A percentile compares a stretch with the other conserved stretches of the same genome.
Conservation (phyloP, 53 echinoderm and acorn worm genomes). For the Echinometra lucunter region DNA sequence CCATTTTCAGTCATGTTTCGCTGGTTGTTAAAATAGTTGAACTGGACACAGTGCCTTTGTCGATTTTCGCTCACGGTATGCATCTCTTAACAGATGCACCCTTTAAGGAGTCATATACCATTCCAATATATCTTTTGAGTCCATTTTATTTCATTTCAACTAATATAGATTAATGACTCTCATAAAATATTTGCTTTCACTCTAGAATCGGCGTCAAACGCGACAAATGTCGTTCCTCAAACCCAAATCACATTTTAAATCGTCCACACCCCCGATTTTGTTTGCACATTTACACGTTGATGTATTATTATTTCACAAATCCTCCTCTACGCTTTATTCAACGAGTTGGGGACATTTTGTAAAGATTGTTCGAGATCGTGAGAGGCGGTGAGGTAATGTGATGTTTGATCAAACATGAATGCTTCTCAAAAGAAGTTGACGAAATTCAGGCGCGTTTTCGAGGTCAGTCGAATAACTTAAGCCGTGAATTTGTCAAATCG, state of each 20-base stretch:
- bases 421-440: background rate
- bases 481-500: conserved; percentile 39
- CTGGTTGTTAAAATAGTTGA: background rate
- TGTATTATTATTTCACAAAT: conserved; percentile 6
- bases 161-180: background rate
- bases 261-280: background rate
- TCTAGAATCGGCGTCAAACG: background rate
- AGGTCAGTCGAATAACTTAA: background rate
- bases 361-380: conserved; percentile 23
- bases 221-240: background rate
- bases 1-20: background rate
- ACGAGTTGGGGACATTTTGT: conserved; percentile 36
- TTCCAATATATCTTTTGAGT: too few species aligned
- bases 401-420: conserved; percentile 27
- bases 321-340: background rate
- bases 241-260: background rate
- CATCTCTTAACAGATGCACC: too few species aligned
- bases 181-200: background rate
- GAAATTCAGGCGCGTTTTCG: conserved; percentile 5
- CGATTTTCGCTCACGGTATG: too few species aligned
- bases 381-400: conserved; percentile 38
- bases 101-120: too few species aligned
- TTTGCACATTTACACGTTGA: background rate
- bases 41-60: background rate
- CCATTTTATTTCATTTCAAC: background rate